phyloP scores from a whole-genome alignment of 2,113 vertebrate species.

The Zeus faber region DNA sequence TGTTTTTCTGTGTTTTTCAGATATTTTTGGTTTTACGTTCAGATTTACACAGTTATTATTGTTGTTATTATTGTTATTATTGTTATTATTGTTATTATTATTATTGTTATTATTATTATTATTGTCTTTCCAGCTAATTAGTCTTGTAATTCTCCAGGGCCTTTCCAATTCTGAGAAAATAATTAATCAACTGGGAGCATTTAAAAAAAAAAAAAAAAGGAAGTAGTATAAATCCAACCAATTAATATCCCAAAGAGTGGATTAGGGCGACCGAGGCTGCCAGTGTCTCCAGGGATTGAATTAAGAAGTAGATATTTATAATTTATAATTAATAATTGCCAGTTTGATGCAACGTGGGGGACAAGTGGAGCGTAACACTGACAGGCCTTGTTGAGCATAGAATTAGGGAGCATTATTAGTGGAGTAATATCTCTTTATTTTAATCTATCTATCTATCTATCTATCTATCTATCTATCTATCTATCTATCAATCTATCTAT shows the following conservation, averaged over 20 bases:
- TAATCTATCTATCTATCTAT: background rate
- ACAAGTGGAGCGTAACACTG: too few species aligned
- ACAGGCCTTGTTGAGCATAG: too few species aligned
- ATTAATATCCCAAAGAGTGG: background rate
- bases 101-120: too few species aligned
- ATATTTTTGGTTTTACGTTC: too few species aligned
- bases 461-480: background rate
- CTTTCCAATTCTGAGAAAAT: background rate
- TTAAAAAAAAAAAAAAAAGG: background rate
- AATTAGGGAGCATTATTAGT: too few species aligned
- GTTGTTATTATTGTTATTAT: too few species aligned
- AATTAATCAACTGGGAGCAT: slow-evolving; percentile 1
- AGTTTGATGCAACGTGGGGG: background rate
- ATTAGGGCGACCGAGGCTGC: background rate
- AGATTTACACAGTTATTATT: too few species aligned
- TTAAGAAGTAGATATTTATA: background rate
- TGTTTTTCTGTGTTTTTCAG: too few species aligned
- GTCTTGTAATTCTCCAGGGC: background rate
- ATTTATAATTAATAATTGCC: too few species aligned
- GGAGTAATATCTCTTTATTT: background rate
- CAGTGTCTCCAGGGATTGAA: background rate
- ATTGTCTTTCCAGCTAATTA: background rate
- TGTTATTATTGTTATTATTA: too few species aligned
- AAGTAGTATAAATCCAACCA: background rate
- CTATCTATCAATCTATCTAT: background rate